Evolutionary conservation across 2,113 vertebrate genomes (phyloP).

Genomic region (Alligator sinensis): DNA sequence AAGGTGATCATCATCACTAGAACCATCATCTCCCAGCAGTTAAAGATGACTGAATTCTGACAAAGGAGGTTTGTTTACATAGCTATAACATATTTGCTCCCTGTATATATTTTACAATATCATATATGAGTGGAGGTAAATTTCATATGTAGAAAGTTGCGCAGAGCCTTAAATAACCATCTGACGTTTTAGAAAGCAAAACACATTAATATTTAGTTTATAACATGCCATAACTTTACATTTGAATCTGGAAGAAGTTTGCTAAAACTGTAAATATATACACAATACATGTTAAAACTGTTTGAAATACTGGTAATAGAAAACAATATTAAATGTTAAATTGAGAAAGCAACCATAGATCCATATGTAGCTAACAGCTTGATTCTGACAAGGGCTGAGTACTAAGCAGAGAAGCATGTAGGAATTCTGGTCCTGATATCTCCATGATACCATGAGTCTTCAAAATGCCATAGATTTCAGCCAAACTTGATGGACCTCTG

Average conservation of each 20-base stretch:
- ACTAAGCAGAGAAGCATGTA: accelerated
- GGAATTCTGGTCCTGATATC: background rate
- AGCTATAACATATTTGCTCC: slow-evolving; percentile 26
- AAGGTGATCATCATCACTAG: slow-evolving; percentile 63
- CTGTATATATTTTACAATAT: background rate
- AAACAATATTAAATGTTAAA: background rate
- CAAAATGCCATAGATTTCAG: background rate
- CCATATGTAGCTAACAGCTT: background rate
- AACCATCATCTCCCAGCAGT: slow-evolving; percentile 47
- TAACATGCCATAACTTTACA: background rate
- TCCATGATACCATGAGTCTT: background rate
- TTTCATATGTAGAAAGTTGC: slow-evolving; percentile 7
- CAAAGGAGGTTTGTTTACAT: slow-evolving; percentile 63
- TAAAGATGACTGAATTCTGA: slow-evolving; percentile 62
- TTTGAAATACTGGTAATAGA: background rate
- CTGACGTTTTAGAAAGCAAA: background rate
- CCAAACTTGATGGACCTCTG: background rate
- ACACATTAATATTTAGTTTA: slow-evolving; percentile 34
- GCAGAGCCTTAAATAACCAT: background rate
- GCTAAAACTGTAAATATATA: background rate
- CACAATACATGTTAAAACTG: background rate
- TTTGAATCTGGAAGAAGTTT: background rate
- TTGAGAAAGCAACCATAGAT: background rate
- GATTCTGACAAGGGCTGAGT: background rate
- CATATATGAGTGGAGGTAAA: background rate